Percentiles rank a stretch among this genome's conserved stretches.
phyloP scores from a whole-genome alignment of 2,888 invertebrate species.

The Athetis lepigone region DNA sequence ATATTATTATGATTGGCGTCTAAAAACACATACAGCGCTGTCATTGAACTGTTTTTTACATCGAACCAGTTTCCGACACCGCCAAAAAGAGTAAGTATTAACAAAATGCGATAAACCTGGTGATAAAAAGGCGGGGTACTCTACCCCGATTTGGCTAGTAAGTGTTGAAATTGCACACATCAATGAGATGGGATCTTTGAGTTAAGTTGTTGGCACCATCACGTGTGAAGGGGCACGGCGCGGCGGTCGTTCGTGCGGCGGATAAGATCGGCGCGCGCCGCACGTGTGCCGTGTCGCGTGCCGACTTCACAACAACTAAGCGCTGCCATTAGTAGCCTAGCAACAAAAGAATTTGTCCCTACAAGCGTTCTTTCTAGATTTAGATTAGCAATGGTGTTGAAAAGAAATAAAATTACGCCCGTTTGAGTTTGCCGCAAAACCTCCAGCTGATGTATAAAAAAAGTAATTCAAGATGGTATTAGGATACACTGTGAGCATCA shows the following conservation, averaged over 20 bases:
- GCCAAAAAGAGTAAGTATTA: conserved; percentile 16
- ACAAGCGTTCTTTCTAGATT: conserved; percentile 67
- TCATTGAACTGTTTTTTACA: conserved; percentile 36
- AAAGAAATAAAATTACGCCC: conserved; percentile 62
- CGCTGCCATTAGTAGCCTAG: conserved; percentile 72
- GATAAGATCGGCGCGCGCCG: conserved; percentile 84
- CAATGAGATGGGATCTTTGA: conserved; percentile 83
- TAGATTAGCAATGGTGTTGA: conserved; percentile 65
- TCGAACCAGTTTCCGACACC: conserved; percentile 33
- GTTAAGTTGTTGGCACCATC: conserved; percentile 81
- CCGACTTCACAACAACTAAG: conserved; percentile 68
- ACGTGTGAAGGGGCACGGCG: conserved; percentile 89
- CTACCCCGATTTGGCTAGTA: conserved; percentile 71
- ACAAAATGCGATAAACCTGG: conserved; percentile 55
- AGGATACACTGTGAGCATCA: conserved; percentile 41
- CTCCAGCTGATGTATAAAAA: conserved; percentile 36
- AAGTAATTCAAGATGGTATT: conserved; percentile 39
- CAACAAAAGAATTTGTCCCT: conserved; percentile 70
- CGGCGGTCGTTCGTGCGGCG: conserved; percentile 85
- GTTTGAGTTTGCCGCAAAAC: conserved; percentile 51
- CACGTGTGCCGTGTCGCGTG: conserved; percentile 86
- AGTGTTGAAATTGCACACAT: conserved; percentile 75
- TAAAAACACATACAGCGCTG: conserved; percentile 30
- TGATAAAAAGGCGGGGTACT: conserved; percentile 56
- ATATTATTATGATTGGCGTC: conserved; percentile 27